Base-by-base conservation (phyloP, 2,113 vertebrate genomes). In the Mustelus asterias region DNA sequence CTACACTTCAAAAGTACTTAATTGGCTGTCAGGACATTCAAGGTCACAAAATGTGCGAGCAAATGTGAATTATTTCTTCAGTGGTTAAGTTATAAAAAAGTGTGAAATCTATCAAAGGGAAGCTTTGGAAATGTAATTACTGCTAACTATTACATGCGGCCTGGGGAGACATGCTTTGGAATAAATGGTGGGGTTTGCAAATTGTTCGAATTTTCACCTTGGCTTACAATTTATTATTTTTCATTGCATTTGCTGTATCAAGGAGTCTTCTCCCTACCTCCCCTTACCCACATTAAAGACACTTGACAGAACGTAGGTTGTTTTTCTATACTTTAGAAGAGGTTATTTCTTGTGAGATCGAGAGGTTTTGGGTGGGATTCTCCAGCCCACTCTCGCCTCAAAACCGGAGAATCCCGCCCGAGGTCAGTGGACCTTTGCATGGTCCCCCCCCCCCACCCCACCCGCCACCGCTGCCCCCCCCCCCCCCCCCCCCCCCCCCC, bases 131-230 rank as follows among this genome's bases (percentile, higher is more conserved):
- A 24, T 90, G 80, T 41, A 83, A 83, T 83, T 90, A 83, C 5
- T 60, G 88, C 88, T 67, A 44, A 37, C 65, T 94, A 44, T 41
- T 70, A 44, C 92, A 94, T 44, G 18, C 2, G 70, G 37, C 65
- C 63, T 90, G 54, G n/a, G 37, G 37, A 26, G 54, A 33, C 54
- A 33, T 13, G 60, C 20, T 70, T 44, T 67, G 24, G 65, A 94
- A 94, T 70, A 94, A 94, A 69, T 92, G 8, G 58, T 29, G n/a
- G 18, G 37, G n/a, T 94, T 94, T 70, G 37, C 16, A 94, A 94
- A 94, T 69, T 69, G 92, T 58, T 58, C 2, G 22, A 41, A 70
- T 24, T 94, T 94, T 94, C 63, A 94, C 22, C 20, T 4, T 67
- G n/a, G 6, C 1, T 44, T 37, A 70, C 1, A 94, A 26, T 72